Conservation (phyloP, 2,797 vertebrate genomes). For the Salmo trutta region DNA sequence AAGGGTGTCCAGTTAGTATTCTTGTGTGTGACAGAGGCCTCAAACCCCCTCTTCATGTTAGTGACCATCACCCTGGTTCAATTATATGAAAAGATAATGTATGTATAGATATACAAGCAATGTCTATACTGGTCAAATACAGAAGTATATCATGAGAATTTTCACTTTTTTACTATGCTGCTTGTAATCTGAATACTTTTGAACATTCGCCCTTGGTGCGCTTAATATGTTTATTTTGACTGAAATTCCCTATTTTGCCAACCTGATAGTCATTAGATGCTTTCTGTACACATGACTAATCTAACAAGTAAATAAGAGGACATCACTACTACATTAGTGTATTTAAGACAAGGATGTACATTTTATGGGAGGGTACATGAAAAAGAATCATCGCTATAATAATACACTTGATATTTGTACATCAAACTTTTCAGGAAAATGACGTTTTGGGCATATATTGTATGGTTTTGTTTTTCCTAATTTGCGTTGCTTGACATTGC, state of each 20-base stretch:
- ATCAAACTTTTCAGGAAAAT: slow-evolving; percentile 35
- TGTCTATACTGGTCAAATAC: slow-evolving; percentile 24
- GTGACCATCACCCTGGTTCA: slow-evolving; percentile 21
- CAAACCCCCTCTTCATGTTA: slow-evolving; percentile 88
- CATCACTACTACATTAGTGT: slow-evolving; percentile 6
- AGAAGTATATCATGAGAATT: no score
- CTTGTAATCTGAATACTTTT: slow-evolving; percentile 2
- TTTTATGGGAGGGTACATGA: slow-evolving; percentile 39
- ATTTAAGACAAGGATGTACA: slow-evolving; percentile 43
- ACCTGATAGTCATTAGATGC: neutral
- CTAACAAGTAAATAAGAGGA: slow-evolving; percentile 13
- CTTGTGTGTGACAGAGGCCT: slow-evolving; percentile 61
- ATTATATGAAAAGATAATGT: slow-evolving; percentile 13
- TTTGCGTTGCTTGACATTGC: slow-evolving; percentile 53
- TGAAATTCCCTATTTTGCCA: neutral
- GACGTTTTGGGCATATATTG: slow-evolving; percentile 35
- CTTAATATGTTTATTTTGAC: neutral
- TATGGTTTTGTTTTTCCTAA: slow-evolving; percentile 28
- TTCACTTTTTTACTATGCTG: slow-evolving; percentile 21
- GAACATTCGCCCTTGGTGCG: no score
- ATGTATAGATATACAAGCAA: slow-evolving; percentile 24
- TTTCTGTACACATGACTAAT: slow-evolving; percentile 20
- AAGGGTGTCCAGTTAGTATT: slow-evolving; percentile 24
- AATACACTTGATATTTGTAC: slow-evolving; percentile 15
- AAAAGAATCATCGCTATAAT: slow-evolving; percentile 31